Evolutionary conservation across 1,140 invertebrate genomes (phyloP).

Genomic region (Mylabris phalerata): DNA sequence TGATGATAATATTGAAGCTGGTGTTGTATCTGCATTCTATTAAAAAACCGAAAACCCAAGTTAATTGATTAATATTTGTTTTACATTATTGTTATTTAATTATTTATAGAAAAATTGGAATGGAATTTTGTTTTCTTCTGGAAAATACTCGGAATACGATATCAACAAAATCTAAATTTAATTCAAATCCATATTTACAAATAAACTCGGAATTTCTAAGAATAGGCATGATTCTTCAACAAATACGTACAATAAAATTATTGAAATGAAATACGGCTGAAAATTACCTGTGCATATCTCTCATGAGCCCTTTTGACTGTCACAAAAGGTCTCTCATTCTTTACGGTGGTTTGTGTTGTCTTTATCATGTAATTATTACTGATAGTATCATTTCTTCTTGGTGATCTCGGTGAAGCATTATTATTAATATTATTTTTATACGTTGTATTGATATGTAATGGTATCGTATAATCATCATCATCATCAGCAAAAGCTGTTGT

Average conservation of each 20-base stretch:
- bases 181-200: no score
- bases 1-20: conserved; percentile 29
- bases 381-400: conserved; percentile 8
- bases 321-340: conserved; percentile 55
- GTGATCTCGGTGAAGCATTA: conserved; percentile 20
- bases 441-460: conserved; percentile 57
- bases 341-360: conserved; percentile 12
- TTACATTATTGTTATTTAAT: no score
- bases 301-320: conserved; percentile 59
- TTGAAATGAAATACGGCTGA: no score
- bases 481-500: conserved; percentile 69
- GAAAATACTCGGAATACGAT: no score
- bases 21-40: conserved; percentile 32
- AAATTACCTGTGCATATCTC: conserved; percentile 37
- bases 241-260: no score
- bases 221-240: no score
- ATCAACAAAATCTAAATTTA: no score
- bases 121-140: no score
- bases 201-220: no score
- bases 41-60: conserved; percentile 11
- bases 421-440: conserved; percentile 20
- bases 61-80: neutral
- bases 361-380: conserved; percentile 1
- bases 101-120: no score
- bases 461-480: conserved; percentile 57